A percentile compares a stretch with the other conserved stretches of the same genome.
phyloP scores from a whole-genome alignment of 2,888 invertebrate genomes.

The Melangyna quadrimaculata region DNA sequence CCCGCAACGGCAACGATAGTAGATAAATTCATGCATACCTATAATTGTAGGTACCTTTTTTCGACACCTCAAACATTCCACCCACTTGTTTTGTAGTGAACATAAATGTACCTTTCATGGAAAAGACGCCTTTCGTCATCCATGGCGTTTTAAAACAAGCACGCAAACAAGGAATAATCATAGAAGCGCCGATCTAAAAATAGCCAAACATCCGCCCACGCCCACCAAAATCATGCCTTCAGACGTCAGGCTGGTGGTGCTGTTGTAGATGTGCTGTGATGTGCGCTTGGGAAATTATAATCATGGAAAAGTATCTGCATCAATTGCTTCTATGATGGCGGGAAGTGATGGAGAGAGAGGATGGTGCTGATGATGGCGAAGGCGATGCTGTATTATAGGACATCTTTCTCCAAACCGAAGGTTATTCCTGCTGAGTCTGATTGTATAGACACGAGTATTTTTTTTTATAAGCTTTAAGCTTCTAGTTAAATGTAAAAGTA shows the following conservation, averaged over 20 bases:
- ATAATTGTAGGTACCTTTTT: constrained; percentile 38
- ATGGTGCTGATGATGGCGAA: background rate
- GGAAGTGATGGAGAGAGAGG: background rate
- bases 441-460: background rate
- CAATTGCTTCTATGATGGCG: background rate
- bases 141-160: constrained; percentile 54
- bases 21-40: background rate
- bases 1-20: constrained; percentile 53
- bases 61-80: constrained; percentile 53
- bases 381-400: background rate
- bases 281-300: constrained; percentile 22
- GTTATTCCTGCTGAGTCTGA: background rate
- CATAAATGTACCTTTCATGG: background rate
- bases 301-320: constrained; percentile 14
- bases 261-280: no score
- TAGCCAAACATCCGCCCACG: constrained; percentile 68
- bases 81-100: constrained; percentile 52
- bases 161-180: constrained; percentile 51
- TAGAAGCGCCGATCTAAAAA: constrained; percentile 63
- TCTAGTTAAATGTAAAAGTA: background rate
- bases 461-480: constrained; percentile 6
- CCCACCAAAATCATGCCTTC: constrained; percentile 67
- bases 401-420: constrained; percentile 2
- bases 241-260: constrained; percentile 50
- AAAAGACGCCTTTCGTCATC: constrained; percentile 60